phyloP scores from a whole-genome alignment of 2,797 vertebrate genomes.

The Luscinia luscinia region DNA sequence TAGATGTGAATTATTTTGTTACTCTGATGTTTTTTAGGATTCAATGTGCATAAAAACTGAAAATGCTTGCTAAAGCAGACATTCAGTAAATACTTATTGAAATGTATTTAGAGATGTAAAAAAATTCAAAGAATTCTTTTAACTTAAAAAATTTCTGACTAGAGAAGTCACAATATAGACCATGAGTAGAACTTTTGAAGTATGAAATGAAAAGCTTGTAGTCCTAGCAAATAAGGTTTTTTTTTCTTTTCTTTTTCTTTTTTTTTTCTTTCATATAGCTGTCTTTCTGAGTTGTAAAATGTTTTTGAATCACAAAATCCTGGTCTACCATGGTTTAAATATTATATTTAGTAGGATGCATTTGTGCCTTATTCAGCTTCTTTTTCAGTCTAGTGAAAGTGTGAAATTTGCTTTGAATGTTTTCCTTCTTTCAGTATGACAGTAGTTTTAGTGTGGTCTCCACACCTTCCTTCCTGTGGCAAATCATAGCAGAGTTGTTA shows the following conservation, averaged over 20 bases:
- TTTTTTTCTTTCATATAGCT: background rate
- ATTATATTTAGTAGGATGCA: background rate
- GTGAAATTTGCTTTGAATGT: background rate
- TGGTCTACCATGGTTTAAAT: background rate
- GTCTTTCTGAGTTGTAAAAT: background rate
- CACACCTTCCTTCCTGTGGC: background rate
- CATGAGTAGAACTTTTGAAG: background rate
- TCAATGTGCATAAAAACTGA: background rate
- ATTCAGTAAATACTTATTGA: background rate
- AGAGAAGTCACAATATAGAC: background rate
- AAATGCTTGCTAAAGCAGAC: background rate
- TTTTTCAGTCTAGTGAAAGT: background rate
- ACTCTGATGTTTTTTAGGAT: slow-evolving; percentile 41
- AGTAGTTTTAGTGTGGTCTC: background rate
- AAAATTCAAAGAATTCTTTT: background rate
- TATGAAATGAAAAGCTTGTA: background rate
- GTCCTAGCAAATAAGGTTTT: background rate
- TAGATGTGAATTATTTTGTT: slow-evolving; percentile 42
- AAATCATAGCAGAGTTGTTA: background rate
- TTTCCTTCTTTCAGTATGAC: background rate
- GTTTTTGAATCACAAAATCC: background rate
- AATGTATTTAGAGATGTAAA: background rate
- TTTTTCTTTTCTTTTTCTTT: too few species aligned
- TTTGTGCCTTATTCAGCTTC: background rate
- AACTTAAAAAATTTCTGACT: background rate